A percentile compares a stretch with the other conserved stretches of the same genome.
Evolutionary conservation across 2,888 invertebrate species (phyloP).

Genomic region (Cataglyphis livida): DNA sequence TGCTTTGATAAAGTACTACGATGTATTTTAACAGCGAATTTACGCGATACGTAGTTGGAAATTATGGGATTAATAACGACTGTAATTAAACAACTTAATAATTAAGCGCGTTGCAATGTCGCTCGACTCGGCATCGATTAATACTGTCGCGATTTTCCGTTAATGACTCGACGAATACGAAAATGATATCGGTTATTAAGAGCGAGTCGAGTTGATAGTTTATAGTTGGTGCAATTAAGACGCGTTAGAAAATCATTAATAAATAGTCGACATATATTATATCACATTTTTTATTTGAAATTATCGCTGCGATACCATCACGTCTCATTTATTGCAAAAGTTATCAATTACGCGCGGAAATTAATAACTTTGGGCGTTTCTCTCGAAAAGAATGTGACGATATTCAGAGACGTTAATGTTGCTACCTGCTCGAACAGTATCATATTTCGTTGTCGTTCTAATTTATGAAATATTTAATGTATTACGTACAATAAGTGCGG

Average conservation of each 20-base stretch:
- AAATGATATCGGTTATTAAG: background rate
- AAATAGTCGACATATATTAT: no score
- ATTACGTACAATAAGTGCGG: no score
- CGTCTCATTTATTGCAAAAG: background rate
- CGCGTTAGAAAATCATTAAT: background rate
- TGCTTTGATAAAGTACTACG: background rate
- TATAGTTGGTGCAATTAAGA: background rate
- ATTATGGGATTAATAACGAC: slow-evolving; percentile 1
- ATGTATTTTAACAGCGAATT: slow-evolving; percentile 1
- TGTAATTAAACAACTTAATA: slow-evolving; percentile 1
- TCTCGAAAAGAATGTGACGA: no score
- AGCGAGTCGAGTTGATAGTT: background rate
- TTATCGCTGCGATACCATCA: background rate
- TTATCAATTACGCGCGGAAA: background rate
- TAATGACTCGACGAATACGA: background rate
- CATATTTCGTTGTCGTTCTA: no score
- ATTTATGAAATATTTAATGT: no score
- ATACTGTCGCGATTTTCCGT: background rate
- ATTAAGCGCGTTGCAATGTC: background rate
- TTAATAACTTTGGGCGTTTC: no score
- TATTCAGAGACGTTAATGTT: background rate
- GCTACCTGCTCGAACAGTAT: background rate
- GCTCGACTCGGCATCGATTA: background rate
- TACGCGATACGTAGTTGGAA: background rate
- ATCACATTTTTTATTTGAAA: no score